Base-by-base conservation (phyloP, 2,888 invertebrate species). In the Drosophila buzzatii region DNA sequence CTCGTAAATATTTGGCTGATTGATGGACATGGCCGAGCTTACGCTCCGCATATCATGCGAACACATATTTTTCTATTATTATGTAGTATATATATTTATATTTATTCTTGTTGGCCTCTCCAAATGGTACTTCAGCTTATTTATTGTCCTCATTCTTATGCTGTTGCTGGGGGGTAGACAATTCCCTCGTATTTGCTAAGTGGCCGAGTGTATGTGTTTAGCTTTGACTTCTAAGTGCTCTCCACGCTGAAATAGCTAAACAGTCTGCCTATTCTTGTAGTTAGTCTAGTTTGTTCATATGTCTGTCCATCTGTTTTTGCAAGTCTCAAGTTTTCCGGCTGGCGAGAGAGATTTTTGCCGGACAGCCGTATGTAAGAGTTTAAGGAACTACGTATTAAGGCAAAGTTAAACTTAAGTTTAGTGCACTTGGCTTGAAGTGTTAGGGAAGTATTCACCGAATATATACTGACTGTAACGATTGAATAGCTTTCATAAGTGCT, bases 1-100 rank as follows among this genome's bases (percentile, higher is more conserved):
- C 53, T 72, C 65, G 80, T 80, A 73, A 71, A 77, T 85, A 74
- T 85, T 88, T 45, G 57, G 35, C 71, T 81, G 89, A 84, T 80
- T 84, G 81, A 78, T 75, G 78, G 45, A 41, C 27, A 27, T 9
- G 41, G 12, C 18, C 35, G 23, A 23, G 31, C 20, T 39, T 31
- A 8, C 35, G 64, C 45, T 67, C 33, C 44, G 49, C 53, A 47
- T 66, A 66, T 70, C 53, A 78, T 66, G 49, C 27, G 39, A 39
- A 39, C 47, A 66, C 58, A 71, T 55, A 55, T 47, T 31, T 63
- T 35, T 62, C 62, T 73, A 57, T 72, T 71, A 37, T 67, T 71
- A 44, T 74, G 51, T 55, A 37, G 2, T 37, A 37, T 37, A 5
- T 37, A 12, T 31, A 53, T 53, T 23, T 53, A 53, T 49, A 49